Base-by-base conservation (phyloP, 2,888 invertebrate species). In the Griposia aprilina region DNA sequence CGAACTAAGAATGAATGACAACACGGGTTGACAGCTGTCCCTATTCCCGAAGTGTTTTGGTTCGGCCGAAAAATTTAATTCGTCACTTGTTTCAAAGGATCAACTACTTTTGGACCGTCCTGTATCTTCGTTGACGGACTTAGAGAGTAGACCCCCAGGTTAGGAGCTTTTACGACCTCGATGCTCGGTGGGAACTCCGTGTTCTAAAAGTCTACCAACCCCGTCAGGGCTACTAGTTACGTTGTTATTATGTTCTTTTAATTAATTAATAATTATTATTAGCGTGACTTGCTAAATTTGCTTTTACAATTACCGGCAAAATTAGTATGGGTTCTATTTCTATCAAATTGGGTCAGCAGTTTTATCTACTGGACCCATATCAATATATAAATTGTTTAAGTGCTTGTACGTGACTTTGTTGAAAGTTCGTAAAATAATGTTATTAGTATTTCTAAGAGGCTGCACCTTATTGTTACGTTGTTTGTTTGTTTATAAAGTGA, bases 261-360 rank as follows among this genome's bases (percentile, higher is more conserved):
- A 7, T 83, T 76, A 67, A 87, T 82, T 82, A 83, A 87, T 84
- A 78, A 65, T 78, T 89, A 68, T 84, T 79, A 65, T 78, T 89
- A 68, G 81, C 87, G 84, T 90, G 89, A 90, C 85, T 86, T 73
- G 82, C 81, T 57, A 75, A 79, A 67, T 86, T 87, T 79, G 48
- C 72, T 52, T 52, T 59, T 59, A 68, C 11, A 74, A 70, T 79
- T 68, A 80, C 75, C 67, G 60, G 26, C n/a, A 55, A 70, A 10
- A 45, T 45, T 45, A 65, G 41, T 75, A 63, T 45, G 69, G 70
- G 69, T 62, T 71, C 36, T 66, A 73, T 62, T 65, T 71, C 36
- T 66, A 73, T 59, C 26, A 83, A 88, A 76, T 68, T 81, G 63
- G 84, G 84, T 84, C 82, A 84, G 66, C 57, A 80, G 62, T 72